Percentiles rank a stretch among this genome's conserved stretches.
Evolutionary conservation across 2,113 vertebrate species (phyloP).

Genomic region (Stomatorhinus ivindoensis): DNA sequence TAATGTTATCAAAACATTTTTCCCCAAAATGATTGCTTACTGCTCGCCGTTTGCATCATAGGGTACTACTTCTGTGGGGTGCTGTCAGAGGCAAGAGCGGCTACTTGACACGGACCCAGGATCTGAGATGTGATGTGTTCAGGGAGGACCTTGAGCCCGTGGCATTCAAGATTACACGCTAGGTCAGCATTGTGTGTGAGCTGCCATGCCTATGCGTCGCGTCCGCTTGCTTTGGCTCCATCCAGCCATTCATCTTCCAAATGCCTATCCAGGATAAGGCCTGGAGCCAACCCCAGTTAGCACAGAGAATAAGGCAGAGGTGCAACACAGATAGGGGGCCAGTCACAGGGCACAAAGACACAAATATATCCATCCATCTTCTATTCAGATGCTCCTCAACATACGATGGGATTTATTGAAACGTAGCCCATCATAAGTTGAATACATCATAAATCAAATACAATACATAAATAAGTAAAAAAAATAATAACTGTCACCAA

Average conservation of each 20-base stretch:
- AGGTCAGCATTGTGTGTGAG: background rate
- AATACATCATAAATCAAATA: background rate
- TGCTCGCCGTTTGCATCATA: constrained; percentile 22
- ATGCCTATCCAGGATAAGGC: background rate
- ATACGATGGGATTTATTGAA: background rate
- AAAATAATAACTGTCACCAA: background rate
- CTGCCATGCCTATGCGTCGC: background rate
- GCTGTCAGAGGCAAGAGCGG: constrained; percentile 21
- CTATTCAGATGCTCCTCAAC: background rate
- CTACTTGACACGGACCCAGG: background rate
- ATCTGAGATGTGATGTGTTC: background rate
- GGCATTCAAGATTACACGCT: background rate
- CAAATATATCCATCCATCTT: background rate
- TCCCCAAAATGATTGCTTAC: constrained; percentile 21
- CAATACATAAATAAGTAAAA: background rate
- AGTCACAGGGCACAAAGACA: background rate
- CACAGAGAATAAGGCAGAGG: background rate
- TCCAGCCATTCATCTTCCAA: background rate
- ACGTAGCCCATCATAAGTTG: background rate
- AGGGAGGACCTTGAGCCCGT: background rate
- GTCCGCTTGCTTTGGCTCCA: background rate
- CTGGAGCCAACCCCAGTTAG: background rate
- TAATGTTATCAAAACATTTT: constrained; percentile 32
- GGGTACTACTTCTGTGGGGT: constrained; percentile 19
- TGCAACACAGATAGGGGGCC: background rate